phyloP scores from a whole-genome alignment of 2,888 invertebrate genomes.

The Cosmorhoe ocellata region DNA sequence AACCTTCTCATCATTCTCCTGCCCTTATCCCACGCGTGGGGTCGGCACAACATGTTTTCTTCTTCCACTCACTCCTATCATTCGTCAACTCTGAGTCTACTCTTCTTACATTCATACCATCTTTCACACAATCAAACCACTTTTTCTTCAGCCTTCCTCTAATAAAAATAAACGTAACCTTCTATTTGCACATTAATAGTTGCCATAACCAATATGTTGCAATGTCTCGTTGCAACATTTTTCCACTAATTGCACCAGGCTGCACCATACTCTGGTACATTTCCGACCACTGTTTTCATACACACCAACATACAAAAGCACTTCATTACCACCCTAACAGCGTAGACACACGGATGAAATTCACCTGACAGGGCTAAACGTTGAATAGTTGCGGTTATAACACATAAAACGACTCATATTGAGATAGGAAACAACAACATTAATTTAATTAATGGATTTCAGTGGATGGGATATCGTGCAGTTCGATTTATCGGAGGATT shows the following conservation, averaged over 20 bases:
- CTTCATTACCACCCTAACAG: not conserved
- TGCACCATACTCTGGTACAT: slow-evolving; percentile 36
- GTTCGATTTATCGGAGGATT: slow-evolving; percentile 24
- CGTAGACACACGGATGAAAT: not conserved
- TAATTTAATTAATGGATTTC: slow-evolving; percentile 49
- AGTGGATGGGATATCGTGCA: slow-evolving; percentile 28
- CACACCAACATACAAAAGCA: slow-evolving; percentile 6
- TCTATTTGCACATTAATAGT: too few relatives aligned
- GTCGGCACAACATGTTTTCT: too few relatives aligned
- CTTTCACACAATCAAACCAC: too few relatives aligned
- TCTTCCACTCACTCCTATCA: too few relatives aligned
- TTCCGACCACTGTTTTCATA: slow-evolving; percentile 33
- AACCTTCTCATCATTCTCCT: too few relatives aligned
- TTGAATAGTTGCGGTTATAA: slow-evolving; percentile 5
- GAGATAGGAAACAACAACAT: slow-evolving; percentile 38
- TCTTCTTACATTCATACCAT: too few relatives aligned
- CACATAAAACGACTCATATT: slow-evolving; percentile 34
- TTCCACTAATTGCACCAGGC: slow-evolving; percentile 44
- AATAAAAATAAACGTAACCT: too few relatives aligned
- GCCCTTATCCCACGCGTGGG: too few relatives aligned
- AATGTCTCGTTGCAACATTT: slow-evolving; percentile 35
- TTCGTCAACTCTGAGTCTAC: too few relatives aligned
- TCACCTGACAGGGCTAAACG: too few relatives aligned
- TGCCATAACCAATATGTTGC: slow-evolving; percentile 28
- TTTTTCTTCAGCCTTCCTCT: too few relatives aligned